phyloP scores from a whole-genome alignment of 2,888 invertebrate genomes.

The Tribolium freemani region DNA sequence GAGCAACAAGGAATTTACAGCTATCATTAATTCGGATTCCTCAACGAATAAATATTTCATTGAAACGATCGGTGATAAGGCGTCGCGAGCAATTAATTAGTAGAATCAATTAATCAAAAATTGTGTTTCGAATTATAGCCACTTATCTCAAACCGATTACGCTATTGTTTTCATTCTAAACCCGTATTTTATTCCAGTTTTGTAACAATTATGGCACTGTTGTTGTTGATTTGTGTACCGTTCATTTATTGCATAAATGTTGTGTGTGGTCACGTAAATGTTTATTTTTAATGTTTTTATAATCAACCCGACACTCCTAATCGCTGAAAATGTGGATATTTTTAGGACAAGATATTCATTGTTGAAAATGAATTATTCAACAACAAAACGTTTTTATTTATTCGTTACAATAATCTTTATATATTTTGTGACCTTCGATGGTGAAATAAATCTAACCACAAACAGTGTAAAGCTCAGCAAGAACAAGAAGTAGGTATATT shows the following conservation, averaged over 20 bases:
- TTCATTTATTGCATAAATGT: not conserved
- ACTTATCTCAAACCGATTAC: not conserved
- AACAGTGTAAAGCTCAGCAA: too few species aligned
- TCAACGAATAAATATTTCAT: too few species aligned
- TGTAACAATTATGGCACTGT: not conserved
- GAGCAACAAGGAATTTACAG: not conserved
- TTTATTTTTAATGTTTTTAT: not conserved
- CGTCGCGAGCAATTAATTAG: not conserved
- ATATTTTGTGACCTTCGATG: too few species aligned
- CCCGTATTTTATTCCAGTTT: not conserved
- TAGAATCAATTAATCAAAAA: not conserved
- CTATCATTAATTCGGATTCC: not conserved
- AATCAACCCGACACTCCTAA: not conserved
- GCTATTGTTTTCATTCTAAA: not conserved
- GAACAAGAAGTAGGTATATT: too few species aligned
- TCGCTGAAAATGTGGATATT: not conserved
- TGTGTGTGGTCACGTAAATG: not conserved
- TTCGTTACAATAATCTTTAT: too few species aligned
- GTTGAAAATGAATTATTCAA: too few species aligned
- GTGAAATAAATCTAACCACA: too few species aligned
- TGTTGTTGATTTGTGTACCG: not conserved
- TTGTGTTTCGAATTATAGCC: not conserved
- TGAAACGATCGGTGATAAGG: too few species aligned
- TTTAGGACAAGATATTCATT: not conserved
- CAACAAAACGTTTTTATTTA: too few species aligned